A percentile compares a stretch with the other conserved stretches of the same genome.
phyloP scores from a whole-genome alignment of 2,888 invertebrate species.

The Graphium colonna region DNA sequence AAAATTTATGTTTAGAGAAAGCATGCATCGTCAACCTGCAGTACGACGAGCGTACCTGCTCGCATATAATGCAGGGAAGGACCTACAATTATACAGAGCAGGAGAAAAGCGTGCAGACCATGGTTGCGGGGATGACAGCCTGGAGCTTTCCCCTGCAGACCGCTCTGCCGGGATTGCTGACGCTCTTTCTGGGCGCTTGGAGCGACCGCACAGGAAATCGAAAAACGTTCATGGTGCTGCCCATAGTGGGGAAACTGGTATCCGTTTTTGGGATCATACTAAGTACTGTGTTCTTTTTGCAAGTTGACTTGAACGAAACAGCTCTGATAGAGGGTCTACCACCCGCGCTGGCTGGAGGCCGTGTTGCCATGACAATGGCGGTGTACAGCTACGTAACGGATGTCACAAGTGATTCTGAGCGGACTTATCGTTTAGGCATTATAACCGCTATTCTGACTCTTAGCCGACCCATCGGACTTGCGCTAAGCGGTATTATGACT shows the following conservation, averaged over 20 bases:
- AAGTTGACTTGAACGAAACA: slow-evolving; percentile 77
- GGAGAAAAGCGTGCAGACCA: slow-evolving; percentile 68
- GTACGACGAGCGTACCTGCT: slow-evolving; percentile 76
- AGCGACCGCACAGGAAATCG: slow-evolving; percentile 81
- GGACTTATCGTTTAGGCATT: slow-evolving; percentile 82
- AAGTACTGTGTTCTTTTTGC: slow-evolving; percentile 78
- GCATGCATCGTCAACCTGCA: slow-evolving; percentile 78
- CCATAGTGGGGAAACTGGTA: slow-evolving; percentile 79
- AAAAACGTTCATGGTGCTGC: slow-evolving; percentile 80
- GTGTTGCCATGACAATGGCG: slow-evolving; percentile 80
- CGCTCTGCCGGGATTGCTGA: slow-evolving; percentile 76
- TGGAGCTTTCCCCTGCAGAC: slow-evolving; percentile 81
- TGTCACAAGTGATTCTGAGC: slow-evolving; percentile 78
- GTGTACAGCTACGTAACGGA: slow-evolving; percentile 83
- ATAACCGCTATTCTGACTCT: slow-evolving; percentile 77
- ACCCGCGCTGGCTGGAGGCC: slow-evolving; percentile 82
- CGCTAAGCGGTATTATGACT: slow-evolving; percentile 77
- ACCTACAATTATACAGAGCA: slow-evolving; percentile 62
- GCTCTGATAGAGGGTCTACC: slow-evolving; percentile 79
- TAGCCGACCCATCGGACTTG: slow-evolving; percentile 74
- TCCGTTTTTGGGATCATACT: slow-evolving; percentile 77
- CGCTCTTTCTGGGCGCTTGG: slow-evolving; percentile 82
- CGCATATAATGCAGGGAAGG: slow-evolving; percentile 67
- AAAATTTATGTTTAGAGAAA: slow-evolving; percentile 79
- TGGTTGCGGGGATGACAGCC: slow-evolving; percentile 79